Evolutionary conservation across 2,888 invertebrate species (phyloP).

Genomic region (Octodonta nipae): DNA sequence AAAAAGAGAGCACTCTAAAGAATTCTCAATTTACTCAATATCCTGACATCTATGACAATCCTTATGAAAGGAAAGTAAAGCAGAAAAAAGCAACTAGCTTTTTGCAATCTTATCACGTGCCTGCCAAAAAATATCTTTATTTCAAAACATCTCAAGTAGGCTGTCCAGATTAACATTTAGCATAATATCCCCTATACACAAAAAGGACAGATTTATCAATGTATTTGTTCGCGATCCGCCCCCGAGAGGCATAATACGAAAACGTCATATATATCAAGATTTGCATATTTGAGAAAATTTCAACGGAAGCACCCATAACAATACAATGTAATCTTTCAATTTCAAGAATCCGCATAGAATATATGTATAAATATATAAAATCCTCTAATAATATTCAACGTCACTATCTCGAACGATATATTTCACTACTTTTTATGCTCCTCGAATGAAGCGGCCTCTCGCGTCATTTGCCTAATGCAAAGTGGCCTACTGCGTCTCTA

Average conservation of each 20-base stretch:
- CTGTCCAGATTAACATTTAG: conserved; percentile 6
- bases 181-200: conserved; percentile 8
- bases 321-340: conserved; percentile 33
- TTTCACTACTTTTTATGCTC: conserved; percentile 31
- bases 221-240: conserved; percentile 15
- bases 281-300: conserved; percentile 20
- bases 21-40: no score
- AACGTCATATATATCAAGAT: conserved; percentile 17
- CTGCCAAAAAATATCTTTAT: not conserved
- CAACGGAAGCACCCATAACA: conserved; percentile 23
- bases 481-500: conserved; percentile 30
- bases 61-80: no score
- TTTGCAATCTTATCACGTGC: no score
- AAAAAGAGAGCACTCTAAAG: no score
- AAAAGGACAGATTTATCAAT: conserved; percentile 16
- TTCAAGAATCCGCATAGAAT: conserved; percentile 29
- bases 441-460: conserved; percentile 14
- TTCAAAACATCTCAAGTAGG: not conserved
- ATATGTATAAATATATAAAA: no score
- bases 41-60: no score
- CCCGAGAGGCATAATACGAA: conserved; percentile 12
- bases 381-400: conserved; percentile 32
- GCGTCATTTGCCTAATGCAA: conserved; percentile 34
- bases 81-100: no score
- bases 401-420: conserved; percentile 26